Conservation (phyloP, 2,113 vertebrate species). For the Oncorhynchus gorbuscha region DNA sequence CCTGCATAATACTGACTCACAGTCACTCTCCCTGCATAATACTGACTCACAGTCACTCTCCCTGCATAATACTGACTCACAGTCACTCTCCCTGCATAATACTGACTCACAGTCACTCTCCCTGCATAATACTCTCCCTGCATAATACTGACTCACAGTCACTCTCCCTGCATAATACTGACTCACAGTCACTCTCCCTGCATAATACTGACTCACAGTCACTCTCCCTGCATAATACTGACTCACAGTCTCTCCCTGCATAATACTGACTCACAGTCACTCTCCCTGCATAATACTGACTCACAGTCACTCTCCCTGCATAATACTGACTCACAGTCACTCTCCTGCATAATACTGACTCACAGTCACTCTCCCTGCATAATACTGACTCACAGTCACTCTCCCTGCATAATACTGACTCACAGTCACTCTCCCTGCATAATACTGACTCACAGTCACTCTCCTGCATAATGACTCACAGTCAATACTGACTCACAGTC, state of each 20-base stretch:
- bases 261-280: conserved; percentile 59
- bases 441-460: conserved; percentile 58
- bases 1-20: conserved; percentile 64
- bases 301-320: conserved; percentile 55
- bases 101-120: conserved; percentile 57
- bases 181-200: conserved; percentile 56
- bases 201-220: conserved; percentile 60
- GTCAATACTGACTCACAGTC: conserved; percentile 60
- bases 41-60: conserved; percentile 57
- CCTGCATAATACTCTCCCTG: no score
- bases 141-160: conserved; percentile 60
- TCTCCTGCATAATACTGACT: conserved; percentile 63
- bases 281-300: conserved; percentile 64
- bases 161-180: conserved; percentile 62
- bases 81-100: conserved; percentile 58
- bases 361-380: conserved; percentile 54
- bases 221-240: conserved; percentile 62
- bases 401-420: conserved; percentile 65
- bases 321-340: conserved; percentile 59
- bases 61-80: conserved; percentile 64
- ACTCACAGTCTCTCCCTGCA: conserved; percentile 57
- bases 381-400: conserved; percentile 58
- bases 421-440: conserved; percentile 54
- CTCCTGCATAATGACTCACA: no score
- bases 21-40: conserved; percentile 58